Base-by-base conservation (phyloP, 2,113 vertebrate species). In the Oryzias melastigma region DNA sequence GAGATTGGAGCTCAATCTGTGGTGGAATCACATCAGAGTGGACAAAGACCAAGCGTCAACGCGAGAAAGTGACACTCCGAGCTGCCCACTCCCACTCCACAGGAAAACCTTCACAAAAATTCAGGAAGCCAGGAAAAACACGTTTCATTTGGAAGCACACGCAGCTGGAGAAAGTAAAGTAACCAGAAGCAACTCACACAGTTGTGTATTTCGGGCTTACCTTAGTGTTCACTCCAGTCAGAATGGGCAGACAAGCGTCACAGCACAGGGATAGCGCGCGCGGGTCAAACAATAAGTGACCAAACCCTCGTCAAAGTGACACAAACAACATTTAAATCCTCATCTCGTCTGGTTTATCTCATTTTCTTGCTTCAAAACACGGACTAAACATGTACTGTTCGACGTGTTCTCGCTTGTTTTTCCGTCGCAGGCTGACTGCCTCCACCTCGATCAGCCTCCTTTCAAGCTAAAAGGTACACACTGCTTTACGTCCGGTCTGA, bases 191-290 rank as follows among this genome's bases (percentile, higher is more conserved):
- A 82, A 88, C 62, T 85, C 84, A 49, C 62, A 60, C 65, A 76
- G 76, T 44, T 25, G 58, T 14, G 75, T 66, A 62, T 29, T 71
- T 0, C 49, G 7, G 62, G 29, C 86, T 87, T 88, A 90, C 88
- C 88, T 90, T 85, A 75, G 81, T 90, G 88, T 87, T 87, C 75
- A 73, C 85, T 85, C 85, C 85, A 65, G 75, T 43, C 82, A 82
- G 76, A 81, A 82, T 75, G 52, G 80, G 78, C 35, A 35, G 77
- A 85, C 80, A 64, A 73, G 22, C 77, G 62, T 48, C 29, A 52
- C 66, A 54, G 57, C 58, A 2, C 27, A 70, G 60, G 1, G 14
- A 29, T n/a, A 47, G 13, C 15, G 29, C n/a, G 41, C 15, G 55
- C 17, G 35, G 35, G 44, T 12, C 53, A 22, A 57, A 64, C 45